phyloP scores from a whole-genome alignment of 2,113 vertebrate genomes.

The Fregetta grallaria region DNA sequence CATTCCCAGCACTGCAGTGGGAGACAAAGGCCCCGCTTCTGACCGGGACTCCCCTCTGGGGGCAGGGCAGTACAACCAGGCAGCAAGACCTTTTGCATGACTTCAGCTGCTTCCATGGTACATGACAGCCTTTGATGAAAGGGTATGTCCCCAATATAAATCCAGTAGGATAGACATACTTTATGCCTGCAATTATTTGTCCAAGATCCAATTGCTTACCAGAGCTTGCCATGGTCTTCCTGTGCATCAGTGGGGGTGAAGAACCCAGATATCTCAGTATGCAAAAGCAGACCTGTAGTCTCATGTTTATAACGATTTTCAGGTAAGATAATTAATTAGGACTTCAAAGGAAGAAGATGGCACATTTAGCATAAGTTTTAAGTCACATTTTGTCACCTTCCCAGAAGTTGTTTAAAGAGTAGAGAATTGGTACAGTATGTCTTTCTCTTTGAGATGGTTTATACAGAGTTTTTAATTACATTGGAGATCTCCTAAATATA shows the following conservation, averaged over 20 bases:
- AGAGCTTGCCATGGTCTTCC: neutral
- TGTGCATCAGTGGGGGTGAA: neutral
- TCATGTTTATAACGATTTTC: neutral
- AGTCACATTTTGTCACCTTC: conserved; percentile 14
- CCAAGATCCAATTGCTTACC: neutral
- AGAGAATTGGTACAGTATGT: neutral
- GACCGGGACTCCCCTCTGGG: neutral
- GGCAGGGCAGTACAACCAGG: accelerated
- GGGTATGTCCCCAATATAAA: neutral
- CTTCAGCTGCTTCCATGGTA: neutral
- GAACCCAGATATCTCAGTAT: neutral
- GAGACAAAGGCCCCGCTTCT: neutral
- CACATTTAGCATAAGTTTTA: neutral
- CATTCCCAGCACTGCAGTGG: neutral
- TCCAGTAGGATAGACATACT: neutral
- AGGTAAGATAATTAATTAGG: conserved; percentile 7
- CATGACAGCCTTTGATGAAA: neutral
- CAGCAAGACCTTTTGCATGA: neutral
- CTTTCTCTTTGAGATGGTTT: conserved; percentile 9
- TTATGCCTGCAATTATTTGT: neutral
- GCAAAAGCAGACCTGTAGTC: neutral
- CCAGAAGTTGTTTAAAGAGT: neutral
- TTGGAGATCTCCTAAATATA: conserved; percentile 15
- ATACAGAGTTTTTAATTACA: conserved; percentile 29
- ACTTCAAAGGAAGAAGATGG: neutral